Conservation (phyloP, 2,888 invertebrate genomes). For the Pegoplata infirma region DNA sequence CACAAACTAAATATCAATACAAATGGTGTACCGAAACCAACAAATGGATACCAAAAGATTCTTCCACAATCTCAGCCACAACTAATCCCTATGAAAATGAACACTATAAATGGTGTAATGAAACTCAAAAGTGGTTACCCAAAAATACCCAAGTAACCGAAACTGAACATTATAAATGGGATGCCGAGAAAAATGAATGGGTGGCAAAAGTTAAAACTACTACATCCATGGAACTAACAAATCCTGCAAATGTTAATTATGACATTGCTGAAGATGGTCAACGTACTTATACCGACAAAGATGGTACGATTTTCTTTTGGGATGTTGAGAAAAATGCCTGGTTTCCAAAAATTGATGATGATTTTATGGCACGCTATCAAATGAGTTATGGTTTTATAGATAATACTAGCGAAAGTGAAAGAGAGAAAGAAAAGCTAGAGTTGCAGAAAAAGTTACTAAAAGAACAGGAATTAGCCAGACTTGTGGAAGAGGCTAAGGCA, state of each 20-base stretch:
- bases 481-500: slow-evolving; percentile 71
- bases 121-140: slow-evolving; percentile 79
- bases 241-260: slow-evolving; percentile 78
- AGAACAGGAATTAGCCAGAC: slow-evolving; percentile 68
- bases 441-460: slow-evolving; percentile 65
- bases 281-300: slow-evolving; percentile 89
- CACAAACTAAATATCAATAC: slow-evolving; percentile 83
- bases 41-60: slow-evolving; percentile 77
- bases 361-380: slow-evolving; percentile 97
- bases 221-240: slow-evolving; percentile 47
- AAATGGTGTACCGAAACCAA: slow-evolving; percentile 81
- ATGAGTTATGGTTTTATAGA: slow-evolving; percentile 94
- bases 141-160: slow-evolving; percentile 72
- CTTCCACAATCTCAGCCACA: slow-evolving; percentile 54
- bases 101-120: slow-evolving; percentile 75
- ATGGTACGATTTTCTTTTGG: slow-evolving; percentile 95
- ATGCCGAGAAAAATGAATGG: slow-evolving; percentile 82
- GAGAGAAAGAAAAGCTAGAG: slow-evolving; percentile 67
- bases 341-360: slow-evolving; percentile 98
- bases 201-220: slow-evolving; percentile 67
- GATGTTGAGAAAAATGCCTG: slow-evolving; percentile 94
- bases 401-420: slow-evolving; percentile 76
- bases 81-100: slow-evolving; percentile 75
- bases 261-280: slow-evolving; percentile 88
- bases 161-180: slow-evolving; percentile 81